Base-by-base conservation (phyloP, 2,113 vertebrate genomes). In the Alligator mississippiensis region DNA sequence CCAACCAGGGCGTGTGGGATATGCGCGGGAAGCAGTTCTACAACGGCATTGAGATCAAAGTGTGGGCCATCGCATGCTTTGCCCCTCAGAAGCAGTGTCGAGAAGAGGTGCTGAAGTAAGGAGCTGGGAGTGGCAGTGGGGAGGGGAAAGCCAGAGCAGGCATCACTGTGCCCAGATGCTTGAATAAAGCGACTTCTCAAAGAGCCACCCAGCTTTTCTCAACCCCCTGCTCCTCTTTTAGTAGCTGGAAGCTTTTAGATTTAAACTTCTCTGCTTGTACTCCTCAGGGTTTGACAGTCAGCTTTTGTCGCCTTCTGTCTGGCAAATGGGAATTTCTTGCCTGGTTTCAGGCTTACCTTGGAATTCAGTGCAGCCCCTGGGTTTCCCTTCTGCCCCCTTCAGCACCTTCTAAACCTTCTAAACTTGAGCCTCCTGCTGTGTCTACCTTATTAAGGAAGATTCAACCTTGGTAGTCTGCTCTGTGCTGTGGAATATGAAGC, bases 1-100 rank as follows among this genome's bases (percentile, higher is more conserved):
- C 99, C 95, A 99, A 99, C 98, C 99, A 99, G 93, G 99, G 99
- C 80, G 99, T 99, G 95, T 99, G 99, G 99, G 99, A 99, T 97
- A 99, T 99, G 99, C 97, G 99, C 84, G 99, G 99, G 87, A 99
- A 99, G 95, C 99, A 99, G 98, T 99, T 99, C 98, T 99, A 99
- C 98, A 99, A 99, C 64, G 99, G 99, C 94, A 99, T 99, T 55
- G 99, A 99, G 98, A 99, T 99, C 98, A 99, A 99, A 98, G 99
- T 99, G 92, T 99, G 99, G 99, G 99, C 99, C 47, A 99, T 99
- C 68, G 99, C 99, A 87, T 99, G 99, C 98, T 99, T 99, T 94
- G 99, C 99, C 96, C 99, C 99, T 1, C 99, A 99, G 98, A 99
- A 99, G 95, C 99, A 99, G 96, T 99, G 99, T 97, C 98, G 99